These are phyloP conservation scores for Myopa testacea DNA, from an alignment of 2,888 invertebrate species.

Conservation along the genomic window DNA sequence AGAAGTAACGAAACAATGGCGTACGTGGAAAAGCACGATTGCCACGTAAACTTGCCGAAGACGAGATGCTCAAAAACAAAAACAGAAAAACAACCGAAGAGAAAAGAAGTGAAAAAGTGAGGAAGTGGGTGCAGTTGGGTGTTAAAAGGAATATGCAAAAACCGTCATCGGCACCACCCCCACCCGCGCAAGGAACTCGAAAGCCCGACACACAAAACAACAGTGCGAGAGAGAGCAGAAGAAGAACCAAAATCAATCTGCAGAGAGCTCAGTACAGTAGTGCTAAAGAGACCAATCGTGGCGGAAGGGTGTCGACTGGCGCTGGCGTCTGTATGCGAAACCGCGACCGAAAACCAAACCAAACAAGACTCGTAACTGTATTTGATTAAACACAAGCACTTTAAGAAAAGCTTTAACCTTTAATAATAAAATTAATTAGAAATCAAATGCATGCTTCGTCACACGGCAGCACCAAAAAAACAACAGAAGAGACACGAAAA, in stretches of 20 bases:
- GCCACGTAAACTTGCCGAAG: constrained; percentile 34
- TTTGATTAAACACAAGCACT: too few relatives aligned
- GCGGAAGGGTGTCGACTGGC: too few relatives aligned
- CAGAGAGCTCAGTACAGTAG: constrained; percentile 8
- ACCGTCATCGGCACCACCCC: neutral
- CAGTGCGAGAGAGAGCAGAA: constrained; percentile 7
- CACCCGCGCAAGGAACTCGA: neutral
- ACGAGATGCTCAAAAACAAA: neutral
- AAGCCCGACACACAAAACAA: neutral
- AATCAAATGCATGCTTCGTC: neutral
- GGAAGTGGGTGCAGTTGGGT: constrained; percentile 41
- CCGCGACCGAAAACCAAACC: neutral
- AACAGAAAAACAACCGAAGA: constrained; percentile 40
- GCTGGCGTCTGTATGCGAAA: neutral
- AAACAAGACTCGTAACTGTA: neutral
- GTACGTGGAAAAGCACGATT: constrained; percentile 35
- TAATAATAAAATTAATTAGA: too few relatives aligned
- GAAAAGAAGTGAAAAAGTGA: constrained; percentile 43
- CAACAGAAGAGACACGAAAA: neutral
- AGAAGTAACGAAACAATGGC: neutral
- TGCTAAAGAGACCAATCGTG: too few relatives aligned
- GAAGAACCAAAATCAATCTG: constrained; percentile 15
- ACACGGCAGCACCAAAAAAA: constrained; percentile 5
- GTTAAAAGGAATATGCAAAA: constrained; percentile 7
- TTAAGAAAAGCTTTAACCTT: too few relatives aligned